phyloP scores from a whole-genome alignment of 2,797 vertebrate species.

The Sebastes hubbsi region DNA sequence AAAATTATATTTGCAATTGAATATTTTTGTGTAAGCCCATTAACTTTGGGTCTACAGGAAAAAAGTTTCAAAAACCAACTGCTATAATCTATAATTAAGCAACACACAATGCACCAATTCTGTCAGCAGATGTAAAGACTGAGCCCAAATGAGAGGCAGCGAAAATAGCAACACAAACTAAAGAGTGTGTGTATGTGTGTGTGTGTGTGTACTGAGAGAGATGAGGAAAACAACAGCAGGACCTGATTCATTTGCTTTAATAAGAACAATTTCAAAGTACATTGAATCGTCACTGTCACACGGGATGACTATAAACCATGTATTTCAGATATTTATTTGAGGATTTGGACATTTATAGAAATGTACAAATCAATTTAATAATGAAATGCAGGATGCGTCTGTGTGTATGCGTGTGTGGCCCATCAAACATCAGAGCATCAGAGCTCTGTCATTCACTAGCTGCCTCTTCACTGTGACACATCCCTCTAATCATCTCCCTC shows the following conservation, averaged over 20 bases:
- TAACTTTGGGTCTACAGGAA: neutral
- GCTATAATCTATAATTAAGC: neutral
- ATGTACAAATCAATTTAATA: neutral
- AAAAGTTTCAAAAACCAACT: neutral
- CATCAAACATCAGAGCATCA: conserved; percentile 8
- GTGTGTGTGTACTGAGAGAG: no score
- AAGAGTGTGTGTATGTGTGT: no score
- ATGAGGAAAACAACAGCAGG: neutral
- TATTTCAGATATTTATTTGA: conserved; percentile 5
- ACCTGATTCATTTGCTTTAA: neutral
- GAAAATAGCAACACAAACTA: neutral
- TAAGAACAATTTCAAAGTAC: conserved; percentile 9
- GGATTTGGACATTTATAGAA: conserved; percentile 13
- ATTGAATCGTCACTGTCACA: neutral
- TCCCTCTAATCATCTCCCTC: conserved; percentile 44
- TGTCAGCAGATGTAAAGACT: neutral
- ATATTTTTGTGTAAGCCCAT: neutral
- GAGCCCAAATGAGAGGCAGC: neutral
- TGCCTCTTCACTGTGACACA: conserved; percentile 34
- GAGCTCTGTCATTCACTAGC: conserved; percentile 28
- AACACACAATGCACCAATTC: neutral
- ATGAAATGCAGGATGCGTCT: neutral
- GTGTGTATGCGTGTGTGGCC: neutral
- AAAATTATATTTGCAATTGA: neutral
- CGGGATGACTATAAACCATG: neutral